Conservation (phyloP, 2,888 invertebrate species). For the Pecten maximus region DNA sequence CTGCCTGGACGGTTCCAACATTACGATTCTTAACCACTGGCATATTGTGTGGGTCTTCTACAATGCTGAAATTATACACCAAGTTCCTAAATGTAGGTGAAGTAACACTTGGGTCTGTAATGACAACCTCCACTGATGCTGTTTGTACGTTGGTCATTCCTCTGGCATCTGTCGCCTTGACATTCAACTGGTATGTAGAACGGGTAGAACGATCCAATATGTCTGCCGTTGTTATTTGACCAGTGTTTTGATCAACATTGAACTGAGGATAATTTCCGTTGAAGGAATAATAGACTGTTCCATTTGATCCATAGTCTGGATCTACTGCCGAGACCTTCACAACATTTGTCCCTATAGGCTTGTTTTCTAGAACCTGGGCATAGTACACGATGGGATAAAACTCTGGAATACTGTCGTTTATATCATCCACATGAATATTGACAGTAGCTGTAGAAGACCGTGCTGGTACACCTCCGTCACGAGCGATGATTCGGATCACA, state of each 20-base stretch:
- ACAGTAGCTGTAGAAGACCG: conserved; percentile 95
- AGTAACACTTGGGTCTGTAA: conserved; percentile 67
- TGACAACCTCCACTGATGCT: conserved; percentile 72
- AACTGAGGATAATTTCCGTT: conserved; percentile 87
- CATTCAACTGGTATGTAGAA: conserved; percentile 89
- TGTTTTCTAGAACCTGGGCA: conserved; percentile 87
- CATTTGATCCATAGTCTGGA: conserved; percentile 94
- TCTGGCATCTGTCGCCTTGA: conserved; percentile 87
- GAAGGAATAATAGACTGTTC: conserved; percentile 85
- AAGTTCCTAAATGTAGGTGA: conserved; percentile 84
- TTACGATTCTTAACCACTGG: conserved; percentile 86
- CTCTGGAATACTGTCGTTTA: conserved; percentile 95
- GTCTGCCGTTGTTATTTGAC: conserved; percentile 90
- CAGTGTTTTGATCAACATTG: conserved; percentile 89
- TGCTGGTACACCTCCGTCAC: conserved; percentile 93
- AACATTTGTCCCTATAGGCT: conserved; percentile 86
- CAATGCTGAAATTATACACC: conserved; percentile 90
- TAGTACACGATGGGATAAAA: conserved; percentile 96
- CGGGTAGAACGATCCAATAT: conserved; percentile 91
- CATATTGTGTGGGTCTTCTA: conserved; percentile 90
- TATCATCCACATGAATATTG: conserved; percentile 90
- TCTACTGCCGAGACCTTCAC: conserved; percentile 92
- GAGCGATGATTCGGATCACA: conserved; percentile 92
- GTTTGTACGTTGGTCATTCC: conserved; percentile 46
- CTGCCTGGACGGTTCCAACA: conserved; percentile 88